Evolutionary conservation across 2,797 vertebrate genomes (phyloP), one percentile per base, ranked within the genome.

Genomic region (Peromyscus attwateri): DNA sequence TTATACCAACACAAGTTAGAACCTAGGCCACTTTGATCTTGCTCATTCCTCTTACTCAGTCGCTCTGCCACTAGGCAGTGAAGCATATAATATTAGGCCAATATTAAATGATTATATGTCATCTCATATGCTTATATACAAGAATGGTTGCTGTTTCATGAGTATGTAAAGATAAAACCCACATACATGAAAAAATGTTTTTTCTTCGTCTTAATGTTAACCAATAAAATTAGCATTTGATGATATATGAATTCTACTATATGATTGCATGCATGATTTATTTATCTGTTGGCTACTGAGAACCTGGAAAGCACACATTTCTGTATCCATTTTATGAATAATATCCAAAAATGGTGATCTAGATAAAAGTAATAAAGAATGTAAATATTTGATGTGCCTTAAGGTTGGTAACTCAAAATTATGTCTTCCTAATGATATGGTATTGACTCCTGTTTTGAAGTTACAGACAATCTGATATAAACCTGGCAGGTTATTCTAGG

Each of bases 171-270:
- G 29, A 3, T 88, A 68, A 82, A 16, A 94, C 0, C 1, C 29
- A 88, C 88, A 77, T 70, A 75, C 9, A 14, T 93, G 68, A 96
- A 96, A 95, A 95, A 88, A 37, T 4, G 0, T 8, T 29, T 34
- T 40, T 77, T 92, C 66, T 81, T 52, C 19, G 66, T 43, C 14
- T 89, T 71, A 81, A 82, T 60, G n/a, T 85, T 96, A 92, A 40
- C 46, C 87, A 93, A 88, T 64, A 87, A 95, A 91, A 94, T 46
- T 95, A 87, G 3, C 9, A 64, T 85, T 82, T 93, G 70, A 46
- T 90, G 3, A n/a, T 82, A 2, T 27, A 27, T 76, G 13, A 52
- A 89, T 57, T 81, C 62, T 93, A n/a, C n/a, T 92, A 11, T 80
- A 43, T 77, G 52, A 46, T 83, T 71, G 13, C 13, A 16, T 40